Percentiles rank a stretch among this genome's conserved stretches.
Conservation (phyloP, 2,113 vertebrate genomes). For the Vulpes lagopus region DNA sequence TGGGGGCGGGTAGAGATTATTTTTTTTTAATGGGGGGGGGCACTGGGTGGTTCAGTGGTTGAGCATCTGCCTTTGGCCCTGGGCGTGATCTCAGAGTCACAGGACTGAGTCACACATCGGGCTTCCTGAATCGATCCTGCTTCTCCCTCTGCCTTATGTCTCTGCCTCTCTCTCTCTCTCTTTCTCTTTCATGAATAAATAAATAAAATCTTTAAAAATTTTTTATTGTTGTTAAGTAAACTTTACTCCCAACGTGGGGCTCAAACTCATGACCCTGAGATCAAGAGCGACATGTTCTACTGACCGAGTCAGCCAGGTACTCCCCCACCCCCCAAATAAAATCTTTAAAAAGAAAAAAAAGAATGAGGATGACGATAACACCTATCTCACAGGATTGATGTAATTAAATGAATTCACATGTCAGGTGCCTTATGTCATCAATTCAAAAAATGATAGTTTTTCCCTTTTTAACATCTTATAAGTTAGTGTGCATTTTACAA, state of each 20-base stretch:
- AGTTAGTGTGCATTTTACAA: neutral
- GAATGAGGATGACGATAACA: neutral
- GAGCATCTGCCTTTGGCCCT: too few species aligned
- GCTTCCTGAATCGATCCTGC: too few species aligned
- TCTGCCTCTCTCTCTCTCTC: too few species aligned
- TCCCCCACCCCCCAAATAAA: neutral
- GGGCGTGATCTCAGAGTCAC: too few species aligned
- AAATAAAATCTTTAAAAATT: neutral
- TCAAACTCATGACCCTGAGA: neutral
- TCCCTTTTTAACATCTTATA: neutral
- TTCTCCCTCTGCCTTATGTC: too few species aligned
- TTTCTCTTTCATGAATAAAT: too few species aligned
- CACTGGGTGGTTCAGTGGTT: too few species aligned
- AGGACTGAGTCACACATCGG: too few species aligned
- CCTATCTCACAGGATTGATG: neutral
- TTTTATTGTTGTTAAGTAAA: neutral
- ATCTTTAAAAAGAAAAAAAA: neutral
- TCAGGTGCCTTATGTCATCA: neutral
- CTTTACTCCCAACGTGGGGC: neutral
- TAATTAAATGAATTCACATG: conserved; percentile 4
- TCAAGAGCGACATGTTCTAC: neutral
- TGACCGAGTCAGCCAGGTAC: neutral
- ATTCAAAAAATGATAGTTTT: neutral
- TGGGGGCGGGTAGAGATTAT: neutral
- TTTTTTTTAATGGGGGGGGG: neutral